Percentiles rank a stretch among this genome's conserved stretches.
Evolutionary conservation across 2,888 invertebrate species (phyloP).

Genomic region (Agrilus mali): DNA sequence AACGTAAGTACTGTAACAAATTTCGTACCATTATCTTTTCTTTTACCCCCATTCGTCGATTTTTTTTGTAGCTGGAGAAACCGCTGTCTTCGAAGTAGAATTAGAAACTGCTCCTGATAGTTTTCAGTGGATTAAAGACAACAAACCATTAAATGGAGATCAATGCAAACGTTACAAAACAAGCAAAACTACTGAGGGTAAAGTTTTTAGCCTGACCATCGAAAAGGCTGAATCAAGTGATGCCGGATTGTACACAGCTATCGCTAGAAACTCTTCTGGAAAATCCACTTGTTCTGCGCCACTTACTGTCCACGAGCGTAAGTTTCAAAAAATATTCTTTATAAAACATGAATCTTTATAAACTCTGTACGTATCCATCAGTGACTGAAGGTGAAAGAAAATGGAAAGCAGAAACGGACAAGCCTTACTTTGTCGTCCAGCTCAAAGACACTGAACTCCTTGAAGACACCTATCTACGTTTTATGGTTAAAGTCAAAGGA

Average conservation of each 20-base stretch:
- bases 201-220: constrained; percentile 58
- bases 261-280: constrained; percentile 70
- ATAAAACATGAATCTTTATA: no score
- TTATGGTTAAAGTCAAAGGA: constrained; percentile 79
- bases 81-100: constrained; percentile 67
- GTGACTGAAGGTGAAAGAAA: constrained; percentile 61
- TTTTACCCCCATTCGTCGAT: no score
- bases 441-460: constrained; percentile 80
- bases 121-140: constrained; percentile 80
- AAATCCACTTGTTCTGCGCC: constrained; percentile 77
- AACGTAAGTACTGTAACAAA: constrained; percentile 75
- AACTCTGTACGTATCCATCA: constrained; percentile 28
- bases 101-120: constrained; percentile 50
- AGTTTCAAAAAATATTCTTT: constrained; percentile 29
- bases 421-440: constrained; percentile 73
- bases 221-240: constrained; percentile 64
- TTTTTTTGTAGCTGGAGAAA: constrained; percentile 59
- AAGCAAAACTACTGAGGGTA: constrained; percentile 44
- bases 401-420: constrained; percentile 54
- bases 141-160: constrained; percentile 60
- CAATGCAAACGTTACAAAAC: constrained; percentile 57
- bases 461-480: constrained; percentile 74
- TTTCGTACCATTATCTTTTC: no score
- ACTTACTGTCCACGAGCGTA: constrained; percentile 74
- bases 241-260: constrained; percentile 81